Conservation (phyloP, 2,797 vertebrate species). For the Rhinatrema bivittatum region DNA sequence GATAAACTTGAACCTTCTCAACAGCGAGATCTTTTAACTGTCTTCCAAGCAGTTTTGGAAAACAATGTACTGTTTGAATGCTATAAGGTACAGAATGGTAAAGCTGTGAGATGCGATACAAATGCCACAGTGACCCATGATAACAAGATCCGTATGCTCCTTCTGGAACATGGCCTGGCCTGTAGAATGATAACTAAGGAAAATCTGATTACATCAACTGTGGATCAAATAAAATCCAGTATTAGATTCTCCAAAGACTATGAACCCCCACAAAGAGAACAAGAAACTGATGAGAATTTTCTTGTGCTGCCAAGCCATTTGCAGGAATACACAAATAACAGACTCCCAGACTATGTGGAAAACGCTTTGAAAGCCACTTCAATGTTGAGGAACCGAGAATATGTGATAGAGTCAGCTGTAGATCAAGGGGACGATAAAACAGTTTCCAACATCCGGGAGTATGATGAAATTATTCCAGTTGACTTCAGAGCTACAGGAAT, state of each 20-base stretch:
- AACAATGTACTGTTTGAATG: slow-evolving; percentile 8
- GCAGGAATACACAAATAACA: slow-evolving; percentile 10
- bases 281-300: neutral
- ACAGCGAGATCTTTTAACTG: slow-evolving; percentile 11
- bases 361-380: slow-evolving; percentile 27
- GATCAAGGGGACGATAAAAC: neutral
- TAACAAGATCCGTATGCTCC: slow-evolving; percentile 6
- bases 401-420: slow-evolving; percentile 18
- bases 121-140: slow-evolving; percentile 4
- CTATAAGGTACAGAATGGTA: slow-evolving; percentile 10
- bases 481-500: slow-evolving; percentile 39
- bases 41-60: slow-evolving; percentile 10
- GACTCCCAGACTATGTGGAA: slow-evolving; percentile 15
- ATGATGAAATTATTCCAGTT: slow-evolving; percentile 21
- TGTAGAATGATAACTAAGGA: slow-evolving; percentile 18
- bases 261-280: neutral
- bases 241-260: slow-evolving; percentile 10
- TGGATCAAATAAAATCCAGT: slow-evolving; percentile 4
- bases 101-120: neutral
- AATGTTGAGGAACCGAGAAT: slow-evolving; percentile 24
- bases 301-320: slow-evolving; percentile 17
- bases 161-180: slow-evolving; percentile 14
- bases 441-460: neutral
- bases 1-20: slow-evolving; percentile 7
- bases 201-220: slow-evolving; percentile 12